Conservation (phyloP, 2,113 vertebrate genomes). For the Progne subis region DNA sequence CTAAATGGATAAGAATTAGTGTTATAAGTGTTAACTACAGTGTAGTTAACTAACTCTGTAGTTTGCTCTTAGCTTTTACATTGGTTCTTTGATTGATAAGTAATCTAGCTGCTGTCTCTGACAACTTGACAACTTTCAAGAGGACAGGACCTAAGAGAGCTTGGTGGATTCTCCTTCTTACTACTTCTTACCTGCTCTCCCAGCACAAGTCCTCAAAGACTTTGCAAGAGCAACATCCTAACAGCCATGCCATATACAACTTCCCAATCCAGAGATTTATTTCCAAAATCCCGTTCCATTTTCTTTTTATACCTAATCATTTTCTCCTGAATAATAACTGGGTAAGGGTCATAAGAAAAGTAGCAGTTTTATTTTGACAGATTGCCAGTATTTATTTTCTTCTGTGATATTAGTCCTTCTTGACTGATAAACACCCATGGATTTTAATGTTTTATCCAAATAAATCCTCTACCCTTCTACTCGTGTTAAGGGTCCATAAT, state of each 20-base stretch:
- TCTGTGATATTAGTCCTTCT: neutral
- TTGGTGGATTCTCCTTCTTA: neutral
- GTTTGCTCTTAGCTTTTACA: neutral
- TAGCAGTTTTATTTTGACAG: neutral
- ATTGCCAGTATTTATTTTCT: neutral
- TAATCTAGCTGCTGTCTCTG: neutral
- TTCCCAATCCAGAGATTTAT: neutral
- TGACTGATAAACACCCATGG: accelerated
- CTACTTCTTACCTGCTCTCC: no score
- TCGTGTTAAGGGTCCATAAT: neutral
- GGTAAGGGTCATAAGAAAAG: neutral
- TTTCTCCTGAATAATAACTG: neutral
- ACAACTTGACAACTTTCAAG: neutral
- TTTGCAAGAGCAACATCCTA: neutral
- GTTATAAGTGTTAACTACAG: no score
- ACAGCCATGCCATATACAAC: accelerated
- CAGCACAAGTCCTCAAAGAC: neutral
- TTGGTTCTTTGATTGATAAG: neutral
- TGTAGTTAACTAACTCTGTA: neutral
- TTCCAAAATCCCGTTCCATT: neutral
- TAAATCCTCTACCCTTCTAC: neutral
- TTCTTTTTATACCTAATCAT: neutral
- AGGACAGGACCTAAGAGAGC: neutral
- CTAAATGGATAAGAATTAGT: neutral
- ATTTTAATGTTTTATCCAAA: neutral